Conservation (phyloP, 2,113 vertebrate species). For the Litocranius walleri region DNA sequence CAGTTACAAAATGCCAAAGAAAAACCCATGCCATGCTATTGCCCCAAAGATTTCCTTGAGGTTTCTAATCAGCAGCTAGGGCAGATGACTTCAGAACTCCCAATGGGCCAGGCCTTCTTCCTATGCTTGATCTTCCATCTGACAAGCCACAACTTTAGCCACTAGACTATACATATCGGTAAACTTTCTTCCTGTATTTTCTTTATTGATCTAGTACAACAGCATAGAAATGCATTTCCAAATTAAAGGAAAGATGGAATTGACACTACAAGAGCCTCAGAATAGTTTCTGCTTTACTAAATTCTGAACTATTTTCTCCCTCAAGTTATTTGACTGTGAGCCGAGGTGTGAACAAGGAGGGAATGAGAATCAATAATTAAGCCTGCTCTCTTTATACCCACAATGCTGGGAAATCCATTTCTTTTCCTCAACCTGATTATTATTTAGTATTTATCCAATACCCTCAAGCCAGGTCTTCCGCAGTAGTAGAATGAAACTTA, state of each 20-base stretch:
- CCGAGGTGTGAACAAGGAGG: constrained; percentile 54
- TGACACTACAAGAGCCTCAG: constrained; percentile 16
- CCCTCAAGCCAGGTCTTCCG: constrained; percentile 32
- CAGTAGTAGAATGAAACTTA: constrained; percentile 33
- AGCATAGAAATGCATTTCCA: constrained; percentile 23
- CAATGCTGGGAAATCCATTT: constrained; percentile 66
- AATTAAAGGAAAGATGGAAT: constrained; percentile 46
- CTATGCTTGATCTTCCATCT: neutral
- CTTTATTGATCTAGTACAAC: constrained; percentile 49
- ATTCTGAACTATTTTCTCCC: constrained; percentile 56
- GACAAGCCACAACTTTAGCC: neutral
- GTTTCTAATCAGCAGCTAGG: neutral
- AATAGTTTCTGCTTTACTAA: constrained; percentile 60
- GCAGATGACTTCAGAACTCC: neutral
- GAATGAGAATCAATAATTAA: constrained; percentile 68
- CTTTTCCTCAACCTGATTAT: constrained; percentile 59
- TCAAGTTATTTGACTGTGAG: constrained; percentile 70
- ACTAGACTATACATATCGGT: neutral
- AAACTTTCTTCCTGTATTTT: constrained; percentile 42
- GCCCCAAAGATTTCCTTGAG: neutral
- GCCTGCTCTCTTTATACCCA: constrained; percentile 46
- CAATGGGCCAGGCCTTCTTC: neutral
- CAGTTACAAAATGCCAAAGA: neutral
- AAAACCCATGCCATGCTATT: neutral
- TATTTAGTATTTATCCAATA: constrained; percentile 69